Evolutionary conservation across 2,888 invertebrate genomes (phyloP).

Genomic region (Acanthacorydalis orientalis): DNA sequence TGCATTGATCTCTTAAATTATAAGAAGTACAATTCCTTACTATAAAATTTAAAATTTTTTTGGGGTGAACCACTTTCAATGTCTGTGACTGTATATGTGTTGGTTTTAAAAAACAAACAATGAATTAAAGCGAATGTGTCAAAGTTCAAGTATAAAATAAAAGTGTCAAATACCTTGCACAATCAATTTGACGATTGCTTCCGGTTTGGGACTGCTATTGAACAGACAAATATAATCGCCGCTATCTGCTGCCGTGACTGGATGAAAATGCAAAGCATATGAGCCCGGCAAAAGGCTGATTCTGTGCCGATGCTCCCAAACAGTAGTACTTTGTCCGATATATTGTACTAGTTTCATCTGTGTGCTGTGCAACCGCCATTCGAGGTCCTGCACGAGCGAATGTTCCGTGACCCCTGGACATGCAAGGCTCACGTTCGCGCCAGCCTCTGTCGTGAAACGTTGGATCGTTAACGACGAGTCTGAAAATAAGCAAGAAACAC

Average conservation of each 20-base stretch:
- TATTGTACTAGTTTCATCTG: constrained; percentile 33
- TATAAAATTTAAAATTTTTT: no score
- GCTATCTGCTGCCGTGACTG: constrained; percentile 42
- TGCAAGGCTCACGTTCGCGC: constrained; percentile 43
- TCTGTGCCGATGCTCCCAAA: constrained; percentile 32
- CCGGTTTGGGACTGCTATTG: constrained; percentile 48
- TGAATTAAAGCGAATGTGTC: no score
- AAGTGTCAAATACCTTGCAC: constrained; percentile 40
- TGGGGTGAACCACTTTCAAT: no score
- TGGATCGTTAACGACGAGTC: constrained; percentile 41
- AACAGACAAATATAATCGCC: constrained; percentile 51
- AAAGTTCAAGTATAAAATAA: background rate
- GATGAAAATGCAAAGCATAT: constrained; percentile 43
- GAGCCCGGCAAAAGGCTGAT: constrained; percentile 40
- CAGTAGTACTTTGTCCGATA: constrained; percentile 32
- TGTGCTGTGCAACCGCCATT: constrained; percentile 32
- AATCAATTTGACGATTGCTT: constrained; percentile 43
- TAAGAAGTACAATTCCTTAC: no score
- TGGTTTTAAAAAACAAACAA: no score
- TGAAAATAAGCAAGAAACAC: constrained; percentile 22
- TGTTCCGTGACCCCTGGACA: constrained; percentile 53
- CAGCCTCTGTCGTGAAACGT: constrained; percentile 42
- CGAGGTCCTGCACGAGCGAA: constrained; percentile 42
- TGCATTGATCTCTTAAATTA: no score
- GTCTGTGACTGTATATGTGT: no score